phyloP scores from a whole-genome alignment of 1,140 invertebrate genomes.

The Anastatus disparis region DNA sequence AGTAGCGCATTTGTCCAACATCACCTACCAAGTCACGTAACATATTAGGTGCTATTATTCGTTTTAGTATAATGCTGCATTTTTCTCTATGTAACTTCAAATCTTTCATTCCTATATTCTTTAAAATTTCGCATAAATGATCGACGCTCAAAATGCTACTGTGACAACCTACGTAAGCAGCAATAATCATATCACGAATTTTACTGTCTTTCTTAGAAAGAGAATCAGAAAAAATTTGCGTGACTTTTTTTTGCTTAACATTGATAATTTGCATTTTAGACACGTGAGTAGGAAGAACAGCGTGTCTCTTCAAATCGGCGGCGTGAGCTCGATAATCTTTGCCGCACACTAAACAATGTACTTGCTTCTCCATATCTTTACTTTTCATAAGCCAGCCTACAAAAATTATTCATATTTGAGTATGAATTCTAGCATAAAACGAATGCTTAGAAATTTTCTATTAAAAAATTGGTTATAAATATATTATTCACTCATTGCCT shows the following conservation, averaged over 20 bases:
- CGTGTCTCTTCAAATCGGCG: too few relatives aligned
- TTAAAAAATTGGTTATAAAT: too few relatives aligned
- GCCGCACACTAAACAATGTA: constrained; percentile 10
- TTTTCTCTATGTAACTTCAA: not conserved
- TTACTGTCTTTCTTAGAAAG: not conserved
- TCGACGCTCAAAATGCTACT: too few relatives aligned
- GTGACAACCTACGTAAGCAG: too few relatives aligned
- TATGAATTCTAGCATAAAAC: too few relatives aligned
- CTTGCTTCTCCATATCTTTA: not conserved
- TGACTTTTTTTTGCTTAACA: not conserved
- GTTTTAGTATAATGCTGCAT: too few relatives aligned
- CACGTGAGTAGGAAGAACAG: too few relatives aligned
- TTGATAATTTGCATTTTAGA: too few relatives aligned
- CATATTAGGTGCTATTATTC: not conserved
- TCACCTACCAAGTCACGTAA: not conserved
- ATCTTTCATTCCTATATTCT: not conserved
- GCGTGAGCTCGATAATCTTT: too few relatives aligned
- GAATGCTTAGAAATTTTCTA: too few relatives aligned
- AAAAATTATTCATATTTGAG: not conserved
- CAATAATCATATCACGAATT: constrained; percentile 2
- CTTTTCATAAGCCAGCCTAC: constrained; percentile 3
- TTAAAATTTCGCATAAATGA: constrained; percentile 4
- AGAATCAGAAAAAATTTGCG: not conserved
- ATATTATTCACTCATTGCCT: too few relatives aligned
- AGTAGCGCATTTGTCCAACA: too few relatives aligned